These are phyloP conservation scores for Centropristis striata DNA, from an alignment of 2,113 vertebrate genomes.

Conservation along the genomic window DNA sequence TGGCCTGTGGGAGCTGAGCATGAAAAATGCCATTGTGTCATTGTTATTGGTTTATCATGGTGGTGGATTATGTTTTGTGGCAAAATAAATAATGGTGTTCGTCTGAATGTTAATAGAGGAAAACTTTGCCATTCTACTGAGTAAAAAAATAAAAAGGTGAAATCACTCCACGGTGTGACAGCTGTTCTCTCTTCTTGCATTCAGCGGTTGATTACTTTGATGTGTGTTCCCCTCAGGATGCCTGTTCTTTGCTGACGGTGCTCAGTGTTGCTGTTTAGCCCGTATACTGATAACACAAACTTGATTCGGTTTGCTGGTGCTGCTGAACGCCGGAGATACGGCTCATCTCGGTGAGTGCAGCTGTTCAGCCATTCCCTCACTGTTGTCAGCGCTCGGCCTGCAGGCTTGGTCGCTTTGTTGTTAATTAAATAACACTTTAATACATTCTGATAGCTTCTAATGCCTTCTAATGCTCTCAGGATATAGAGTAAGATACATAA, in stretches of 20 bases:
- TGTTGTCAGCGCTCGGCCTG: slow-evolving; percentile 20
- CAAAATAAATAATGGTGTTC: slow-evolving; percentile 38
- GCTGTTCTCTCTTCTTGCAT: slow-evolving; percentile 42
- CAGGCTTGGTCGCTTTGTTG: slow-evolving; percentile 28
- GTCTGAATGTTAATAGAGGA: slow-evolving; percentile 30
- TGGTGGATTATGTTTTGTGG: slow-evolving; percentile 13
- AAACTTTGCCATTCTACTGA: slow-evolving; percentile 25
- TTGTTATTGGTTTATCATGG: slow-evolving; percentile 40
- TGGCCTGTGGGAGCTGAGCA: slow-evolving; percentile 20
- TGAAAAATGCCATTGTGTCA: slow-evolving; percentile 24
- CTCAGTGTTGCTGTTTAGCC: slow-evolving; percentile 51
- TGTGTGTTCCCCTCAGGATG: slow-evolving; percentile 60
- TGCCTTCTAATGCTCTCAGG: background rate
- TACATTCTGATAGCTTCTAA: slow-evolving; percentile 26
- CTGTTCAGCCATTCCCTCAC: slow-evolving; percentile 31
- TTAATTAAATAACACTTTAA: slow-evolving; percentile 12
- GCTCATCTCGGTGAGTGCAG: slow-evolving; percentile 45
- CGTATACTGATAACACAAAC: slow-evolving; percentile 62
- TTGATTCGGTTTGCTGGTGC: slow-evolving; percentile 53
- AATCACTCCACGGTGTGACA: slow-evolving; percentile 44
- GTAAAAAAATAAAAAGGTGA: slow-evolving; percentile 42
- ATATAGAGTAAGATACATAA: background rate
- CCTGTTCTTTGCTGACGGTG: slow-evolving; percentile 62
- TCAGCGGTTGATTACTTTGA: slow-evolving; percentile 66
- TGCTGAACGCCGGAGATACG: slow-evolving; percentile 59